A percentile compares a stretch with the other conserved stretches of the same genome.
phyloP scores from a whole-genome alignment of 2,113 vertebrate genomes.

The Myxocyprinus asiaticus region DNA sequence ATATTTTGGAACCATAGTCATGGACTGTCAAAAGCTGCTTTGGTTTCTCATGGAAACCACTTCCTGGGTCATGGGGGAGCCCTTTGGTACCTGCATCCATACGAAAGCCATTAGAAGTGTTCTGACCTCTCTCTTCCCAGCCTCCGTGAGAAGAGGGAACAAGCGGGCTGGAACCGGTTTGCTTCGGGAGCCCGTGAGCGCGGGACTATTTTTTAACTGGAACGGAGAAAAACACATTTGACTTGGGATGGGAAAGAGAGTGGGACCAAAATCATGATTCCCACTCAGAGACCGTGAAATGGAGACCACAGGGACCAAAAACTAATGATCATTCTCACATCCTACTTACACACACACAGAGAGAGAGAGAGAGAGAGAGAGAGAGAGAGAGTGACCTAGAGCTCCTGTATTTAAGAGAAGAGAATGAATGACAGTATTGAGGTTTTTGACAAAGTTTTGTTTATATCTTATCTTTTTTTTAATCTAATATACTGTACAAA shows the following conservation, averaged over 20 bases:
- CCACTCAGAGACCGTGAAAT: constrained; percentile 77
- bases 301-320: constrained; percentile 69
- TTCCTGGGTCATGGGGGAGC: constrained; percentile 55
- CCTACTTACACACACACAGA: constrained; percentile 32
- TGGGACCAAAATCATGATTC: constrained; percentile 75
- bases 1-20: constrained; percentile 53
- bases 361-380: neutral
- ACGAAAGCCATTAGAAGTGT: constrained; percentile 69
- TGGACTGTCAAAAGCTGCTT: constrained; percentile 56
- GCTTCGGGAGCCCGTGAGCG: constrained; percentile 62
- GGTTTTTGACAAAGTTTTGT: no score
- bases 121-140: constrained; percentile 63
- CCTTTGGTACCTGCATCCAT: constrained; percentile 71
- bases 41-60: constrained; percentile 70
- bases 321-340: constrained; percentile 76
- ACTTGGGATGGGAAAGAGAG: constrained; percentile 75
- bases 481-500: no score
- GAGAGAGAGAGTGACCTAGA: no score
- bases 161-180: constrained; percentile 65
- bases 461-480: no score
- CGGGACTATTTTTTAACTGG: constrained; percentile 76
- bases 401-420: no score
- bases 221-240: constrained; percentile 36
- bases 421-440: no score
- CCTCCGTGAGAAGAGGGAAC: constrained; percentile 64